Evolutionary conservation across 1,140 invertebrate species (phyloP).

Genomic region (Brachionus rubens): DNA sequence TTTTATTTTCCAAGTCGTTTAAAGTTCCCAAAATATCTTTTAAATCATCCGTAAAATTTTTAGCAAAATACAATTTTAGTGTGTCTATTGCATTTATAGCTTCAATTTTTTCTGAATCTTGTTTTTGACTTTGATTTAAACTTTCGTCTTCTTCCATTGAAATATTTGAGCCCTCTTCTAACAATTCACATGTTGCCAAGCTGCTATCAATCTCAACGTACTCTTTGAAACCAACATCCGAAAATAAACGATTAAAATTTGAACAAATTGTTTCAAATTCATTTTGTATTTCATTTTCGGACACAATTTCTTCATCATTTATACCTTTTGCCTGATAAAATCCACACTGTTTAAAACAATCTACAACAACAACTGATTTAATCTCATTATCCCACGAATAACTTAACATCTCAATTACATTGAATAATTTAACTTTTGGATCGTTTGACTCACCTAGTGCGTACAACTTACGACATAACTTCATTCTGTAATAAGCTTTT

Average conservation of each 20-base stretch:
- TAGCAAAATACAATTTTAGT: conserved; percentile 7
- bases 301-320: neutral
- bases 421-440: neutral
- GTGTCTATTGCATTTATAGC: conserved; percentile 23
- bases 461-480: conserved; percentile 9
- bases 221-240: neutral
- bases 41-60: conserved; percentile 16
- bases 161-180: neutral
- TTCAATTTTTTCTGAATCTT: conserved; percentile 8
- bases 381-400: conserved; percentile 30
- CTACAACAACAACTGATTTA: neutral
- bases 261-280: neutral
- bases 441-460: neutral
- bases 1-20: conserved; percentile 27
- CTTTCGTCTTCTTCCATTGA: neutral
- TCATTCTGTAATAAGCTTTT: conserved; percentile 17
- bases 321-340: conserved; percentile 17
- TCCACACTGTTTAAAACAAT: conserved; percentile 5
- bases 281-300: neutral
- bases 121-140: neutral
- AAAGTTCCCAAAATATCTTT: conserved; percentile 20
- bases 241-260: neutral
- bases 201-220: neutral
- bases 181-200: neutral
- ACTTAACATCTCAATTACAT: conserved; percentile 4